These are phyloP conservation scores for Sternarchorhynchus goeldii DNA, from an alignment of 2,797 vertebrate genomes.

Conservation along the genomic window DNA sequence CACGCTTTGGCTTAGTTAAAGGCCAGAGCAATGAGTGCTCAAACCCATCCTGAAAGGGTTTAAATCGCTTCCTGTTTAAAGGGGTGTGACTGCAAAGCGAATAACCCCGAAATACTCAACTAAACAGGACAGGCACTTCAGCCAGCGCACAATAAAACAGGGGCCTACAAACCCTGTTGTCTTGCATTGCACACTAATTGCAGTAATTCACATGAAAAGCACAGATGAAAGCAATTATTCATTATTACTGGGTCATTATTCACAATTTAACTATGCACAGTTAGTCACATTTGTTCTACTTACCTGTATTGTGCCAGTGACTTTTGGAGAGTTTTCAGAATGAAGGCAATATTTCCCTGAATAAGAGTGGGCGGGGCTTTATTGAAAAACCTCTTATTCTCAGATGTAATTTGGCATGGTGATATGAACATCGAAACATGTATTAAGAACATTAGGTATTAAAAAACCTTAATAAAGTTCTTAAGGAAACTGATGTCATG, in stretches of 20 bases:
- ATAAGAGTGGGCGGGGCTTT: background rate
- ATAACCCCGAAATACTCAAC: background rate
- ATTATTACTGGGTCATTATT: background rate
- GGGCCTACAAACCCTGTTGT: too few relatives aligned
- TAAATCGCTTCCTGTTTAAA: too few relatives aligned
- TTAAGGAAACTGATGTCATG: too few relatives aligned
- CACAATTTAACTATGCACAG: background rate
- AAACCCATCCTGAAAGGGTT: background rate
- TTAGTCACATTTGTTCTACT: background rate
- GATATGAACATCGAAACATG: too few relatives aligned
- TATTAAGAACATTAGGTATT: too few relatives aligned
- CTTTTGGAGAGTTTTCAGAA: background rate
- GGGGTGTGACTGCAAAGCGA: background rate
- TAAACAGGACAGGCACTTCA: background rate
- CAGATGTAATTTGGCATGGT: background rate
- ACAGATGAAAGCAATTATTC: conserved; percentile 16
- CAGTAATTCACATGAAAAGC: conserved; percentile 6
- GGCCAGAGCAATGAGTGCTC: background rate
- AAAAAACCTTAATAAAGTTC: too few relatives aligned
- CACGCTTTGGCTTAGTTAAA: background rate
- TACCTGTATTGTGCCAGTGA: background rate
- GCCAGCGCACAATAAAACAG: background rate
- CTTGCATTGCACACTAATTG: background rate
- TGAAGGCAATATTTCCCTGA: background rate
- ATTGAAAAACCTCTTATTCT: background rate